A percentile compares a stretch with the other conserved stretches of the same genome.
These are phyloP conservation scores for Ectemnius lituratus DNA, from an alignment of 2,888 invertebrate genomes.

Conservation along the genomic window DNA sequence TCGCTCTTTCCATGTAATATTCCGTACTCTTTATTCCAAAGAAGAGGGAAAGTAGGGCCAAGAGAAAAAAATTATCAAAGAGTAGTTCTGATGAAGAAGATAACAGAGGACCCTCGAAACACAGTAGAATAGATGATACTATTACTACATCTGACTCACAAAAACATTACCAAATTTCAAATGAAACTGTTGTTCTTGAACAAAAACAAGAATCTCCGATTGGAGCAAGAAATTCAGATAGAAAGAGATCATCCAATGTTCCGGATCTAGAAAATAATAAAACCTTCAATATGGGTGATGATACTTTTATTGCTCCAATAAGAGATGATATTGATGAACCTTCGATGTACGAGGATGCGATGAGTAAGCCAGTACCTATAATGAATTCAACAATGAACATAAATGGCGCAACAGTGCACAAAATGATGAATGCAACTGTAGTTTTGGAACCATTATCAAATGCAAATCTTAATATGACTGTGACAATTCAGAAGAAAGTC, in stretches of 20 bases:
- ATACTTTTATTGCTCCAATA: constrained; percentile 47
- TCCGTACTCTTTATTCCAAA: constrained; percentile 5
- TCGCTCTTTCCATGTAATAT: too few relatives aligned
- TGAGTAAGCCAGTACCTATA: constrained; percentile 68
- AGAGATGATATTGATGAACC: constrained; percentile 63
- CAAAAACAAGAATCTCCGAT: constrained; percentile 13
- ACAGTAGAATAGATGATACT: constrained; percentile 49
- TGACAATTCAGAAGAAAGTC: constrained; percentile 57
- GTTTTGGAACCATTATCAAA: constrained; percentile 63
- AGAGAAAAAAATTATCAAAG: constrained; percentile 54
- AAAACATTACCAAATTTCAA: not conserved
- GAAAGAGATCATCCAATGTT: constrained; percentile 36
- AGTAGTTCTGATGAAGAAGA: constrained; percentile 70
- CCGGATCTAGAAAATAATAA: constrained; percentile 3
- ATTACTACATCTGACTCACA: not conserved
- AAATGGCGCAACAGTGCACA: constrained; percentile 57
- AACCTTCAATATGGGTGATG: constrained; percentile 37
- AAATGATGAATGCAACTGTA: constrained; percentile 68
- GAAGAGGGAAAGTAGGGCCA: constrained; percentile 43
- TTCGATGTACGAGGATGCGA: constrained; percentile 74
- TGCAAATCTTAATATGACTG: constrained; percentile 64
- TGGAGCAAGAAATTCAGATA: constrained; percentile 7
- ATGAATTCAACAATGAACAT: constrained; percentile 74
- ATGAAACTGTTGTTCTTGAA: not conserved
- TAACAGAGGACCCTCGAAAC: constrained; percentile 53